Evolutionary conservation across 2,113 vertebrate genomes (phyloP).

Genomic region (Meriones unguiculatus): DNA sequence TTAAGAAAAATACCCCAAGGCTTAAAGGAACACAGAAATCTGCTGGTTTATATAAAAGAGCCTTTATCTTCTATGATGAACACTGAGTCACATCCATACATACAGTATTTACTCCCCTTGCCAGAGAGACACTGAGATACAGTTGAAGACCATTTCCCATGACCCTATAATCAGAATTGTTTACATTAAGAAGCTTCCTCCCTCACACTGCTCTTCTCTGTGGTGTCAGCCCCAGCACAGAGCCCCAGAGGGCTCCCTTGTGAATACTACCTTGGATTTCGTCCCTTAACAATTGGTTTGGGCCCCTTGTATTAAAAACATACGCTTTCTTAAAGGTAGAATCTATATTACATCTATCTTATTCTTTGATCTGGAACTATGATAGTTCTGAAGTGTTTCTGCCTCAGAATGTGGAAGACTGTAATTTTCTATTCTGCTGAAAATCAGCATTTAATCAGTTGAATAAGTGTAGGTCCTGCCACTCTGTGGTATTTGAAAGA

Average conservation of each 20-base stretch:
- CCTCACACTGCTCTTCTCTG: constrained; percentile 81
- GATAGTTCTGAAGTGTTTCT: constrained; percentile 75
- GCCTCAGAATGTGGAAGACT: constrained; percentile 66
- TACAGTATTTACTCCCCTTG: constrained; percentile 73
- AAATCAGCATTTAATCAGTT: constrained; percentile 75
- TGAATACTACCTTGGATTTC: constrained; percentile 83
- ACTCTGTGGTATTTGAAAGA: constrained; percentile 75
- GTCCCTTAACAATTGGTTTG: constrained; percentile 70
- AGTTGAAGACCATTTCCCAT: constrained; percentile 77
- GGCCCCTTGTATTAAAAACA: constrained; percentile 81
- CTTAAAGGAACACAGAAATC: constrained; percentile 75
- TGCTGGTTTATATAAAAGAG: constrained; percentile 80
- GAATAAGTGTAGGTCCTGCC: constrained; percentile 75
- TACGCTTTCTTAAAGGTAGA: constrained; percentile 68
- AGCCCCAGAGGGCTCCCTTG: constrained; percentile 73
- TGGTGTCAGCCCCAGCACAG: constrained; percentile 72
- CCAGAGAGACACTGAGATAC: constrained; percentile 75
- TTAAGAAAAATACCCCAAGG: constrained; percentile 51
- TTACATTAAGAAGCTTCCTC: constrained; percentile 85
- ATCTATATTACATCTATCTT: constrained; percentile 75
- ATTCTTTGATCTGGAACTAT: constrained; percentile 74
- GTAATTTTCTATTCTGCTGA: constrained; percentile 68
- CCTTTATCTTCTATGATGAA: constrained; percentile 68
- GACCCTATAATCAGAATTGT: constrained; percentile 83
- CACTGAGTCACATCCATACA: constrained; percentile 79